Conservation (phyloP, 1,140 invertebrate species). For the Oreohelix idahoensis region DNA sequence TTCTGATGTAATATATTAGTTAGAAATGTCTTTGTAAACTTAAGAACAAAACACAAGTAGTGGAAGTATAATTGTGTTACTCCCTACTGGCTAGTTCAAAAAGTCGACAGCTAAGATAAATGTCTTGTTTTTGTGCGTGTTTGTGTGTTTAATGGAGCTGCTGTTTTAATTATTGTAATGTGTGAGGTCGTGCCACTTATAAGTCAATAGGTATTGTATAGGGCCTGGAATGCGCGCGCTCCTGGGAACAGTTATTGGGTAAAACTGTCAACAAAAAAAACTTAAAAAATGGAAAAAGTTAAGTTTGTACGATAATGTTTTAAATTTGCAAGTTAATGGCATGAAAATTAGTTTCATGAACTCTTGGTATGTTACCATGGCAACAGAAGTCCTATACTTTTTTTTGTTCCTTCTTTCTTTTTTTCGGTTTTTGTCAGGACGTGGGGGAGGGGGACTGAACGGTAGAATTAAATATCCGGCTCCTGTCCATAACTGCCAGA, state of each 20-base stretch:
- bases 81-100: not conserved
- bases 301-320: too few species aligned
- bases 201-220: too few species aligned
- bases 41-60: not conserved
- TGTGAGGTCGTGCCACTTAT: not conserved
- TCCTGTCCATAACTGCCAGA: not conserved
- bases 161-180: not conserved
- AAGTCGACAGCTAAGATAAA: not conserved
- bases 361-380: not conserved
- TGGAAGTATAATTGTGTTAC: not conserved
- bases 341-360: too few species aligned
- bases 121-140: not conserved
- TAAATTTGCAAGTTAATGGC: too few species aligned
- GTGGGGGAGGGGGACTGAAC: not conserved
- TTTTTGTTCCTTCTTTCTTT: too few species aligned
- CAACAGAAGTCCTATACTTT: too few species aligned
- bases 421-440: not conserved
- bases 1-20: not conserved
- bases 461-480: conserved; percentile 7
- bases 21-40: not conserved
- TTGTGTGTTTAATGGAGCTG: not conserved
- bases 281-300: too few species aligned
- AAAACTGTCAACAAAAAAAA: too few species aligned
- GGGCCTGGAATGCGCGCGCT: too few species aligned
- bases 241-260: too few species aligned